These are phyloP conservation scores for Metalampra italica DNA, from an alignment of 2,888 invertebrate species.

Conservation along the genomic window DNA sequence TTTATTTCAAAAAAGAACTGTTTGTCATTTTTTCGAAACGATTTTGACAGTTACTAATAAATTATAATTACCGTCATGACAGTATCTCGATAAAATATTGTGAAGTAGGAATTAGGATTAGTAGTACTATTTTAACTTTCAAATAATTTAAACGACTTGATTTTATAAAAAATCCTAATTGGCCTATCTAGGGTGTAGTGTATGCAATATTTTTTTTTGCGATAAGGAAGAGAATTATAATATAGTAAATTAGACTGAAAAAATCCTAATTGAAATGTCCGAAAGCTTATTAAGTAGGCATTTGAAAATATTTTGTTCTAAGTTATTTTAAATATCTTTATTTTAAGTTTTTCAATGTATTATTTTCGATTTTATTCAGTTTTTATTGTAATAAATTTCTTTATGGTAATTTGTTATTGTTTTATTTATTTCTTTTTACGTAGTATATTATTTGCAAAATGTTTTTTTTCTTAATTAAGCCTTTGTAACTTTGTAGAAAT, in stretches of 20 bases:
- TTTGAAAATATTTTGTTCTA: conserved; percentile 1
- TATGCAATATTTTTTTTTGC: too few species aligned
- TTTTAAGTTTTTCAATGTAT: conserved; percentile 23
- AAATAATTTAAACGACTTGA: neutral
- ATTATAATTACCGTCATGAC: conserved; percentile 48
- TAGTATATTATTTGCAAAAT: neutral
- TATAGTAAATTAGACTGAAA: conserved; percentile 2
- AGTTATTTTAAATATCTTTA: conserved; percentile 17
- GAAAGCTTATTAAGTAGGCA: conserved; percentile 5
- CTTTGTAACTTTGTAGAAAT: too few species aligned
- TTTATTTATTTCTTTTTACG: conserved; percentile 25
- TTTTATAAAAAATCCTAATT: neutral
- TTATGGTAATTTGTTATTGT: conserved; percentile 31
- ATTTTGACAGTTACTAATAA: conserved; percentile 14
- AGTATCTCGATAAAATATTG: conserved; percentile 23
- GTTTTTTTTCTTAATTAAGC: too few species aligned
- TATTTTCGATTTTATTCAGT: conserved; percentile 41
- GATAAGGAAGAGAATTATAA: neutral
- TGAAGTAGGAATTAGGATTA: neutral
- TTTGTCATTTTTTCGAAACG: conserved; percentile 13
- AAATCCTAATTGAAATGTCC: conserved; percentile 5
- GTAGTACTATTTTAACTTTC: neutral
- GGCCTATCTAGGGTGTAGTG: neutral
- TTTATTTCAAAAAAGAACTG: too few species aligned
- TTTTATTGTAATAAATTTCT: conserved; percentile 30